phyloP scores from a whole-genome alignment of 2,888 invertebrate genomes.

The Willowsia nigromaculata region DNA sequence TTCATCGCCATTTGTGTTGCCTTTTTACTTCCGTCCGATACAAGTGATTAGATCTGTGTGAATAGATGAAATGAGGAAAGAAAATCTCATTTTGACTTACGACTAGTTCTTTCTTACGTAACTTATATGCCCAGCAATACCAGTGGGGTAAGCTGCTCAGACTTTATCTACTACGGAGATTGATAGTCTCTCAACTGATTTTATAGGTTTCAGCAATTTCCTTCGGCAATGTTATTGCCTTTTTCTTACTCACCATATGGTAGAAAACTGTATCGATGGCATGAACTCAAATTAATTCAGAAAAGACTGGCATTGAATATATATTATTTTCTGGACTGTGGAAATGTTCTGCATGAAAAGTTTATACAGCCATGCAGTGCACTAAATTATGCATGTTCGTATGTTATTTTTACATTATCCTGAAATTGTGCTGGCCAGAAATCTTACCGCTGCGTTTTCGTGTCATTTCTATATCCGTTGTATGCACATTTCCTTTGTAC shows the following conservation, averaged over 20 bases:
- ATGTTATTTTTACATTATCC: too few relatives aligned
- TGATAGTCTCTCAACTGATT: not conserved
- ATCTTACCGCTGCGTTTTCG: too few relatives aligned
- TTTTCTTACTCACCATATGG: not conserved
- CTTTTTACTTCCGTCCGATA: not conserved
- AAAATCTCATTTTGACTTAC: not conserved
- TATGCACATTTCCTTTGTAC: too few relatives aligned
- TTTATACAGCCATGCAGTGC: too few relatives aligned
- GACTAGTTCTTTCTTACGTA: not conserved
- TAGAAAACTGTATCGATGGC: not conserved
- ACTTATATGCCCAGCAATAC: not conserved
- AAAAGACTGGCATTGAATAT: not conserved
- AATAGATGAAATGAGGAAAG: not conserved
- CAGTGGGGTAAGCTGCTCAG: not conserved
- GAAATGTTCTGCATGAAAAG: not conserved
- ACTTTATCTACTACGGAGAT: not conserved
- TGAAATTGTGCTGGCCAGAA: too few relatives aligned
- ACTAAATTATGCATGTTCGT: too few relatives aligned
- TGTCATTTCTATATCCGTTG: too few relatives aligned
- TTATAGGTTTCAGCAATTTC: conserved; percentile 9
- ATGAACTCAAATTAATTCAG: not conserved
- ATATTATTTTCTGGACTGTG: not conserved
- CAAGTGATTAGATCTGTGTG: not conserved
- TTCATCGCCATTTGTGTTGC: not conserved
- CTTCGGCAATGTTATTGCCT: not conserved